phyloP scores from a whole-genome alignment of 2,888 invertebrate genomes.

The Scotopteryx bipunctaria region DNA sequence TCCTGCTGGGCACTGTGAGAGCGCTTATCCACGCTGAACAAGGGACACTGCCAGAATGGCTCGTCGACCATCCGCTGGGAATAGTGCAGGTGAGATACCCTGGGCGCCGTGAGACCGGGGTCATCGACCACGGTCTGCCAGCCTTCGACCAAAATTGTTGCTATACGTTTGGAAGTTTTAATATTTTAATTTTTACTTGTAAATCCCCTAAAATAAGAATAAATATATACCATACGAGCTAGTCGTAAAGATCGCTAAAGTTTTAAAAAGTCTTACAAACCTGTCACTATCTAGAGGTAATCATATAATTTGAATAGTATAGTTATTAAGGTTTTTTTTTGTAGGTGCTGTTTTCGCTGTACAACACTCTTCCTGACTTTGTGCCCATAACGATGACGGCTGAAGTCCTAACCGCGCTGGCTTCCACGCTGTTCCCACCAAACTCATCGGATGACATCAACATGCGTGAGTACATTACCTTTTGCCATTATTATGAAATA shows the following conservation, averaged over 20 bases:
- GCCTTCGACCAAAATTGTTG: no score
- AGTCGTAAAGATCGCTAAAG: no score
- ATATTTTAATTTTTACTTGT: no score
- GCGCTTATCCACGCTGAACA: constrained; percentile 86
- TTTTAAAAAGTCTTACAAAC: no score
- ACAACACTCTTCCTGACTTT: constrained; percentile 97
- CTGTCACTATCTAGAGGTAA: no score
- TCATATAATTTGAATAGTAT: no score
- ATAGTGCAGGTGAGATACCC: constrained; percentile 85
- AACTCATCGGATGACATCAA: constrained; percentile 71
- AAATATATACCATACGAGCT: no score
- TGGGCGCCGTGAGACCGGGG: not conserved
- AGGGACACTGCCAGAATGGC: constrained; percentile 86
- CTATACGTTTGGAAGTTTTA: no score
- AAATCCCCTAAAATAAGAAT: no score
- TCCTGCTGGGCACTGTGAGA: constrained; percentile 93
- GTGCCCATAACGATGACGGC: constrained; percentile 95
- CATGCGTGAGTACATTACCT: constrained; percentile 65
- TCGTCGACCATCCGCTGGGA: constrained; percentile 90
- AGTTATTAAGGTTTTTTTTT: constrained; percentile 37
- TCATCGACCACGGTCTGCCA: not conserved
- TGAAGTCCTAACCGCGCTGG: constrained; percentile 93
- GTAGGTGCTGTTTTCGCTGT: constrained; percentile 95
- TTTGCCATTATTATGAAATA: not conserved
- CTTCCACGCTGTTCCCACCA: constrained; percentile 92